Percentiles rank a stretch among this genome's conserved stretches.
Evolutionary conservation across 1,140 invertebrate species (phyloP).

Genomic region (Paraescarpia echinospica): DNA sequence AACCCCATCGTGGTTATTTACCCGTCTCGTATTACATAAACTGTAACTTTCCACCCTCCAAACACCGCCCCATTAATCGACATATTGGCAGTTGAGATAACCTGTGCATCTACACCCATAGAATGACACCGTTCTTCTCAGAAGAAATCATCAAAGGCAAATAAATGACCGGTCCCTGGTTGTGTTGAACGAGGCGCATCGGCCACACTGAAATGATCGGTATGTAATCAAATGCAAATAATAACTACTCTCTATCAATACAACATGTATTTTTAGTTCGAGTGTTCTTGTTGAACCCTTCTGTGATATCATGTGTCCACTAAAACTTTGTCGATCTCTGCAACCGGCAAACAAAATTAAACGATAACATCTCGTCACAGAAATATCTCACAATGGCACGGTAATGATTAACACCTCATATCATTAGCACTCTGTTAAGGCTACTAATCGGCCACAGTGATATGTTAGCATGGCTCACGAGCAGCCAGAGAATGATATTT

Average conservation of each 20-base stretch:
- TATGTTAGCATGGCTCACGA: background rate
- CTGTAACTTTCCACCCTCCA: background rate
- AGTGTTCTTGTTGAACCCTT: background rate
- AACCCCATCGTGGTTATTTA: background rate
- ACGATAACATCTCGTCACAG: background rate
- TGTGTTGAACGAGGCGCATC: background rate
- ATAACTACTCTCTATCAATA: background rate
- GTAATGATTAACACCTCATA: background rate
- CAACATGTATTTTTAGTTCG: background rate
- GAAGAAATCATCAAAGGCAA: background rate
- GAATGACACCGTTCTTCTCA: background rate
- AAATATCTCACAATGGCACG: background rate
- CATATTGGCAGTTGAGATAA: background rate
- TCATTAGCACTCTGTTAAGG: background rate
- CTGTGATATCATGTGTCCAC: background rate
- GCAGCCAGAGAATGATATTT: background rate
- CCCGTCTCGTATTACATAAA: background rate
- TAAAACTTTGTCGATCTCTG: background rate
- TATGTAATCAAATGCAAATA: background rate
- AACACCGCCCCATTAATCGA: background rate
- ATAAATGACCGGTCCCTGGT: background rate
- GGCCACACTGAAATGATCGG: background rate
- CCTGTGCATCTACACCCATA: background rate
- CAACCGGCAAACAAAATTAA: background rate
- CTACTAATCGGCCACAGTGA: background rate